Percentiles rank a stretch among this genome's conserved stretches.
These are phyloP conservation scores for Leuciscus idus DNA, from an alignment of 2,113 vertebrate species.

Conservation along the genomic window DNA sequence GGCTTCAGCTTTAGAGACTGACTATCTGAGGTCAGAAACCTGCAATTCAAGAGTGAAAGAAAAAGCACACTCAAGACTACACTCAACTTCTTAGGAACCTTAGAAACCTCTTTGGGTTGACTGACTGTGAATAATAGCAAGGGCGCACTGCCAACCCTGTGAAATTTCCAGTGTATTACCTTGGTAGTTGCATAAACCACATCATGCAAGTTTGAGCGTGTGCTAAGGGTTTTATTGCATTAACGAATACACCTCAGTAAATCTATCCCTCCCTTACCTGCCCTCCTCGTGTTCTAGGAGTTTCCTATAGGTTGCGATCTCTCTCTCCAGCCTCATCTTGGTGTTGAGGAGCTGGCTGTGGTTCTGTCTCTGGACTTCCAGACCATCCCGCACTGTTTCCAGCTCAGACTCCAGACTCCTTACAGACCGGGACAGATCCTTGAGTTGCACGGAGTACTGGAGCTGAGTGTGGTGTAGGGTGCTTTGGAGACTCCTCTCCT, in stretches of 20 bases:
- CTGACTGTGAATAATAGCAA: not conserved
- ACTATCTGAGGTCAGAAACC: conserved; percentile 62
- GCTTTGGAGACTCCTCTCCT: conserved; percentile 91
- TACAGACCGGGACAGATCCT: conserved; percentile 84
- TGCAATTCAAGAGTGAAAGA: conserved; percentile 28
- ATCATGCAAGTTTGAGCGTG: conserved; percentile 6
- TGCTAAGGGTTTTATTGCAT: not conserved
- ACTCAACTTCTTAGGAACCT: not conserved
- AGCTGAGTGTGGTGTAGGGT: conserved; percentile 84
- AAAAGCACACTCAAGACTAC: not conserved
- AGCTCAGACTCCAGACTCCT: conserved; percentile 86
- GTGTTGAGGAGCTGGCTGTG: conserved; percentile 91
- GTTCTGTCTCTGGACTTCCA: conserved; percentile 87
- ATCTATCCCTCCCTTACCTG: conserved; percentile 76
- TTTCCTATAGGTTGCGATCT: conserved; percentile 90
- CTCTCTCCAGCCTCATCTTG: conserved; percentile 92
- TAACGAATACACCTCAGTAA: not conserved
- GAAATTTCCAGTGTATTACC: not conserved
- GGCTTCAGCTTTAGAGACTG: conserved; percentile 56
- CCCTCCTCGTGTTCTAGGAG: conserved; percentile 91
- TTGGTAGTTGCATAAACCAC: not conserved
- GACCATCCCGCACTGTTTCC: conserved; percentile 81
- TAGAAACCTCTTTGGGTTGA: not conserved
- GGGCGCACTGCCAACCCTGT: not conserved
- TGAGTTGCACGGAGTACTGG: conserved; percentile 87